A percentile compares a stretch with the other conserved stretches of the same genome.
These are phyloP conservation scores for Pelobates cultripes DNA, from an alignment of 2,797 vertebrate genomes.

Conservation along the genomic window DNA sequence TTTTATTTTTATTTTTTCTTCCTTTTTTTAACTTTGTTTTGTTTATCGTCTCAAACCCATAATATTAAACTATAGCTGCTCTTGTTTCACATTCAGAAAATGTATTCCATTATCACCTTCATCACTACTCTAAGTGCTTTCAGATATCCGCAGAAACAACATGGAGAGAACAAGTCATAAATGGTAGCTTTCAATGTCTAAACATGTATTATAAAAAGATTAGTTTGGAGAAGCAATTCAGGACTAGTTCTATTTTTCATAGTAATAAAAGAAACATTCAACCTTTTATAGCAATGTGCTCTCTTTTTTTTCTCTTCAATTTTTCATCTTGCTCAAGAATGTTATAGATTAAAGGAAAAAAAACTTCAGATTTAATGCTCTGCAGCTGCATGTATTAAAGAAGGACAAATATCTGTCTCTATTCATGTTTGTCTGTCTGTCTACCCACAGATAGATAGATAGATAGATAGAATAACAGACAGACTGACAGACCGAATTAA, in stretches of 20 bases:
- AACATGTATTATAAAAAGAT: conserved; percentile 55
- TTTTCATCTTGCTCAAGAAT: conserved; percentile 21
- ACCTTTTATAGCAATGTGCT: conserved; percentile 46
- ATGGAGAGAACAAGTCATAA: conserved; percentile 46
- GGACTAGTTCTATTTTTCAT: conserved; percentile 50
- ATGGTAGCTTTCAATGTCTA: conserved; percentile 54
- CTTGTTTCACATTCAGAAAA: conserved; percentile 52
- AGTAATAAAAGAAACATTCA: conserved; percentile 35
- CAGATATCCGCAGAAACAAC: conserved; percentile 49
- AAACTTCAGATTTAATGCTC: too few species aligned
- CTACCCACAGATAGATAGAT: too few species aligned
- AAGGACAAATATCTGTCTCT: too few species aligned
- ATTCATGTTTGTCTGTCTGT: too few species aligned
- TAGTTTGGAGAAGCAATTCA: conserved; percentile 53
- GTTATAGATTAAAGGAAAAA: not conserved
- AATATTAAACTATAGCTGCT: conserved; percentile 12
- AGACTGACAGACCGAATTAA: too few species aligned
- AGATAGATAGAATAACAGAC: too few species aligned
- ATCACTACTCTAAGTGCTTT: conserved; percentile 52
- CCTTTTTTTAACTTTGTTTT: conserved; percentile 5
- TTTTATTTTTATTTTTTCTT: too few species aligned
- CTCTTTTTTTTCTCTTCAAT: conserved; percentile 18
- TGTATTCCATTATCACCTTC: conserved; percentile 54
- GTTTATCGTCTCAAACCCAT: conserved; percentile 7
- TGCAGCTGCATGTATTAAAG: too few species aligned